Conservation (phyloP, 2,797 vertebrate genomes). For the Xerus rutilus region DNA sequence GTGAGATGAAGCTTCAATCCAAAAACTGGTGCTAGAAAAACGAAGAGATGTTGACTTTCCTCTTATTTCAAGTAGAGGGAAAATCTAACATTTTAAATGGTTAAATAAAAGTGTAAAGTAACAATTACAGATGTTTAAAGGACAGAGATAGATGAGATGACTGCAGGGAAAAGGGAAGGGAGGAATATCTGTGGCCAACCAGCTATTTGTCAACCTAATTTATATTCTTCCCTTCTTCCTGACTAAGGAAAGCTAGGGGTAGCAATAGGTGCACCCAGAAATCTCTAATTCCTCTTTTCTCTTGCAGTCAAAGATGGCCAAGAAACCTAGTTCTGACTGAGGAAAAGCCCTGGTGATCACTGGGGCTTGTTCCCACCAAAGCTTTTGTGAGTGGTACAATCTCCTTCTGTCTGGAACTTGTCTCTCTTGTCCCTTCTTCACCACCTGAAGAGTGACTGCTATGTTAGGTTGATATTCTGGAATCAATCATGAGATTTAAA, state of each 20-base stretch:
- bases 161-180: neutral
- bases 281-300: neutral
- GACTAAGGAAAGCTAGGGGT: neutral
- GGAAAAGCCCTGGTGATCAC: neutral
- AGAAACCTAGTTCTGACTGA: neutral
- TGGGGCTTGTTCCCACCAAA: neutral
- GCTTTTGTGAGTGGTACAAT: neutral
- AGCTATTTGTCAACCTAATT: neutral
- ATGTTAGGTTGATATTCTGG: fast-evolving
- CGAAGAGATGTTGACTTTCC: neutral
- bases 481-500: neutral
- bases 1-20: neutral
- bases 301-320: neutral
- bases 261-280: neutral
- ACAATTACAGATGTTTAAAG: neutral
- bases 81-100: neutral
- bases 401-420: neutral
- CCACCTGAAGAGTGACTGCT: neutral
- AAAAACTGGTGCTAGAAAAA: neutral
- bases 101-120: neutral
- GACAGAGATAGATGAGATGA: neutral
- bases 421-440: neutral
- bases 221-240: neutral
- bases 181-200: neutral
- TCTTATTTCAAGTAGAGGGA: neutral